Percentiles rank a stretch among this genome's conserved stretches.
phyloP scores from a whole-genome alignment of 2,888 invertebrate species.

The Melitaea athalia region DNA sequence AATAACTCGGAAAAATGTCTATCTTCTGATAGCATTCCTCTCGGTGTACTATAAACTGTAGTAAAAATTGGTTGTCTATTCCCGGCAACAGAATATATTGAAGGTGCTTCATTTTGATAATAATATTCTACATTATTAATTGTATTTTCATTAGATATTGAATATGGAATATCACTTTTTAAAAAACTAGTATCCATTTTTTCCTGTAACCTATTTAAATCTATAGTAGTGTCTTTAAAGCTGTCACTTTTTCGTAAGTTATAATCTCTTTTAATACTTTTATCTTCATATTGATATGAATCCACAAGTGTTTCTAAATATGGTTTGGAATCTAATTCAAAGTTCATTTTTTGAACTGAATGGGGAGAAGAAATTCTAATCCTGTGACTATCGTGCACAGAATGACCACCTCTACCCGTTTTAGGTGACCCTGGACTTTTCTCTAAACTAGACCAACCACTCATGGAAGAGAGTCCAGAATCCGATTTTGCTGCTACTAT shows the following conservation, averaged over 20 bases:
- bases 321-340: constrained; percentile 72
- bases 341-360: constrained; percentile 63
- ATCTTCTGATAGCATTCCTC: constrained; percentile 84
- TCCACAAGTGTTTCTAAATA: constrained; percentile 83
- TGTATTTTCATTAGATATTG: constrained; percentile 57
- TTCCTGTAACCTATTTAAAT: constrained; percentile 61
- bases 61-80: constrained; percentile 87
- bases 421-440: constrained; percentile 93
- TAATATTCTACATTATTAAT: constrained; percentile 72
- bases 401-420: constrained; percentile 71
- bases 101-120: constrained; percentile 81
- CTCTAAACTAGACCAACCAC: constrained; percentile 92
- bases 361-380: constrained; percentile 70
- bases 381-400: constrained; percentile 70
- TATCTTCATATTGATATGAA: constrained; percentile 68
- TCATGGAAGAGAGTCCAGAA: constrained; percentile 93
- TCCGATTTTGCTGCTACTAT: constrained; percentile 91
- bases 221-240: constrained; percentile 60
- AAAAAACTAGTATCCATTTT: constrained; percentile 59
- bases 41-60: constrained; percentile 87
- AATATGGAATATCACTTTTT: constrained; percentile 60
- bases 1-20: constrained; percentile 86
- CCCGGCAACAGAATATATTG: constrained; percentile 89
- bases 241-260: constrained; percentile 56
- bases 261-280: constrained; percentile 64